Evolutionary conservation across 1,140 invertebrate genomes (phyloP).

Genomic region (Metopolophium dirhodum): DNA sequence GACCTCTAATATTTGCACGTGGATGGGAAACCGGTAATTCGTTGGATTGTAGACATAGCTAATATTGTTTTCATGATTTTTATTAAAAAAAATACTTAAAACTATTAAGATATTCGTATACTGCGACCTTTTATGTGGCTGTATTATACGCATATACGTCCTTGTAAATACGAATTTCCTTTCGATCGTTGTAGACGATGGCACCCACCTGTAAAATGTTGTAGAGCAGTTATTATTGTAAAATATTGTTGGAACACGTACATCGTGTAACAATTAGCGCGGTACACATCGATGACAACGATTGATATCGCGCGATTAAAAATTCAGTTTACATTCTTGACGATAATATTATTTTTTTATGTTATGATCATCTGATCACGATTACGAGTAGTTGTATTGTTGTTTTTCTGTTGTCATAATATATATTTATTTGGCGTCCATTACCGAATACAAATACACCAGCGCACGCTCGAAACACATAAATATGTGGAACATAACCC

Average conservation of each 20-base stretch:
- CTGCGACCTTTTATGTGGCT: not conserved
- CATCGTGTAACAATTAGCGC: not conserved
- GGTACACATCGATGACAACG: not conserved
- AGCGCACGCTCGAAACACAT: not conserved
- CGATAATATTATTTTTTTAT: not conserved
- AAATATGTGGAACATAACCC: slow-evolving; percentile 21
- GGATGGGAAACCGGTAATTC: not conserved
- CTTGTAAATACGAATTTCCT: not conserved
- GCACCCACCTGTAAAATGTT: not conserved
- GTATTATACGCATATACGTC: not conserved
- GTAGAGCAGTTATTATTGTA: not conserved
- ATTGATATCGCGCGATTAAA: not conserved
- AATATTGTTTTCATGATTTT: not conserved
- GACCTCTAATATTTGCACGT: not conserved
- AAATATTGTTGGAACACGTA: slow-evolving; percentile 13
- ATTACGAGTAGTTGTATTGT: not conserved
- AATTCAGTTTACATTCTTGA: not conserved
- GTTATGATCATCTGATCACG: not conserved
- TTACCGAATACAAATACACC: slow-evolving; percentile 22
- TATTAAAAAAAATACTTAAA: not conserved
- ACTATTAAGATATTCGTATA: not conserved
- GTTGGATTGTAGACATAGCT: not conserved
- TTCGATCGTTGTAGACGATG: not conserved
- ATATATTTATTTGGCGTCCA: not conserved
- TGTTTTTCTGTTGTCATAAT: not conserved